Conservation (phyloP, 2,113 vertebrate genomes). For the Petaurus breviceps region DNA sequence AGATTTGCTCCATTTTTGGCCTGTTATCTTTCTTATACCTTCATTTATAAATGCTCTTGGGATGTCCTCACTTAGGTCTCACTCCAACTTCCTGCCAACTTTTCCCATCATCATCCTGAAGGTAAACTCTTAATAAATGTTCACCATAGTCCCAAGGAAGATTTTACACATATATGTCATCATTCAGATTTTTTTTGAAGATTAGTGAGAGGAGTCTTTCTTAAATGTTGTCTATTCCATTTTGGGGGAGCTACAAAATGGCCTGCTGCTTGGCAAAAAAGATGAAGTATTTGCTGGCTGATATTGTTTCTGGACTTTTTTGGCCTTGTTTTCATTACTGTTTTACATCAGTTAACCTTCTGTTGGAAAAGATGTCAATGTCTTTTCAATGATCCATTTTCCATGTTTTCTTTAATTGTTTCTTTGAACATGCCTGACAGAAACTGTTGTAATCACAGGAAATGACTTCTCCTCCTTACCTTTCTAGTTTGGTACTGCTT, state of each 20-base stretch:
- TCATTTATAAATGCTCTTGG: background rate
- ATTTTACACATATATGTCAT: background rate
- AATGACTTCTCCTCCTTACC: background rate
- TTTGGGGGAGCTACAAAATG: background rate
- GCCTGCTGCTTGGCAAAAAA: background rate
- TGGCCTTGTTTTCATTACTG: background rate
- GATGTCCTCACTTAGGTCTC: background rate
- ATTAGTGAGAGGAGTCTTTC: background rate
- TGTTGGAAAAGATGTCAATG: background rate
- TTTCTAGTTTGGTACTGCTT: background rate
- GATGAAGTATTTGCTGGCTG: too few relatives aligned
- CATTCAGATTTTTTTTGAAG: background rate
- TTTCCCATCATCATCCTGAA: background rate
- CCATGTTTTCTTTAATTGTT: background rate
- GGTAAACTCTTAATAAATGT: background rate
- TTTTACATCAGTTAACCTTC: background rate
- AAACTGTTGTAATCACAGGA: background rate
- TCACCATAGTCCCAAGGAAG: background rate
- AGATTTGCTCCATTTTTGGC: background rate
- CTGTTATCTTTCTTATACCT: background rate
- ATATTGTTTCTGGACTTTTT: too few relatives aligned
- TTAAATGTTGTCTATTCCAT: background rate
- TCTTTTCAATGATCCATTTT: background rate
- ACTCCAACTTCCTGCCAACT: background rate
- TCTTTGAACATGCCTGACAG: background rate